These are phyloP conservation scores for Hafferia zeledoni DNA, from an alignment of 2,797 vertebrate species.

Conservation along the genomic window DNA sequence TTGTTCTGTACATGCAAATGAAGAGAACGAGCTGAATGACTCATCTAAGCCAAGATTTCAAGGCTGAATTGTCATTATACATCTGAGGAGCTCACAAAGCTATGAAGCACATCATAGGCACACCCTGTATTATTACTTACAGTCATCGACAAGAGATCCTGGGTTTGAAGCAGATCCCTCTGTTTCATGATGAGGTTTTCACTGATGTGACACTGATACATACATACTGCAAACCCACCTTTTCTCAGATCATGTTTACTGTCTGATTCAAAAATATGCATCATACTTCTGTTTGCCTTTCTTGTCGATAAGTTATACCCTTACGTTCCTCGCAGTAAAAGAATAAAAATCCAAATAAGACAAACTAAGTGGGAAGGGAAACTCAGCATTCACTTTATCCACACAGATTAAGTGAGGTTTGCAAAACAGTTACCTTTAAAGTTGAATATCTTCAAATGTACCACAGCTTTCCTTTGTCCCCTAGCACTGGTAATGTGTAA, in stretches of 20 bases:
- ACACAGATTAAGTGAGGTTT: background rate
- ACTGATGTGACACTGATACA: background rate
- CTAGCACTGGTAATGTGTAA: background rate
- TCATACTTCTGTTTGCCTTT: background rate
- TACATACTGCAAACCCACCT: fast-evolving
- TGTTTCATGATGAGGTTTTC: background rate
- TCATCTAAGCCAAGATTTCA: background rate
- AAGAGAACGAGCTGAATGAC: background rate
- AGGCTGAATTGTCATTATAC: background rate
- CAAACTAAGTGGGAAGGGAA: background rate
- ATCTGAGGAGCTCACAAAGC: background rate
- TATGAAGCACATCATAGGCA: background rate
- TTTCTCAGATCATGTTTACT: background rate
- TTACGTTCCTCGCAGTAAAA: background rate
- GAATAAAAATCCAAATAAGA: background rate
- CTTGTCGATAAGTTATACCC: background rate
- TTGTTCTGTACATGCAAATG: background rate
- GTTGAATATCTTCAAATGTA: background rate
- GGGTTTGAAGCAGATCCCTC: background rate
- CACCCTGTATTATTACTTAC: background rate
- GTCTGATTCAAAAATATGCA: background rate
- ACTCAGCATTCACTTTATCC: background rate
- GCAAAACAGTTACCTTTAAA: background rate
- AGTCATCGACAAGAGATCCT: fast-evolving
- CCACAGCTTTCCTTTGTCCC: background rate